These are phyloP conservation scores for Akabosia matsudoensis DNA, from an alignment of 1,140 invertebrate genomes.

Conservation along the genomic window DNA sequence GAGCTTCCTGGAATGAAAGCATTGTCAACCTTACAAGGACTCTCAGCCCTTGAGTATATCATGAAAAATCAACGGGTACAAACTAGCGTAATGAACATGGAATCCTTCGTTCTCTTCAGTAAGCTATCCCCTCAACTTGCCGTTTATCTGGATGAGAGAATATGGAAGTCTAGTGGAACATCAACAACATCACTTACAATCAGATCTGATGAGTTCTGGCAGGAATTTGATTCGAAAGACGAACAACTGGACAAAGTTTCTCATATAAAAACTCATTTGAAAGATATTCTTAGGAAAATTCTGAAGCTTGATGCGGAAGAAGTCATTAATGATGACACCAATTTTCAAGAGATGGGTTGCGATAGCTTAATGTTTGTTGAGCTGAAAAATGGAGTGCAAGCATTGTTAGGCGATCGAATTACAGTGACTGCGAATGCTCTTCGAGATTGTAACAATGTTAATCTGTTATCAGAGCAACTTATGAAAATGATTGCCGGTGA, in stretches of 20 bases:
- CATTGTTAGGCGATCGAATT: neutral
- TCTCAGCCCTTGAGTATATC: neutral
- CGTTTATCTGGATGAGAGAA: neutral
- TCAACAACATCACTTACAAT: neutral
- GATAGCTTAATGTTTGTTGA: constrained; percentile 1
- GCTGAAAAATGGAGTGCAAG: neutral
- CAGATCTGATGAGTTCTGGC: constrained; percentile 9
- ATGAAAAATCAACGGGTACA: neutral
- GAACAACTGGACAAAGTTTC: neutral
- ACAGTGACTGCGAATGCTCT: neutral
- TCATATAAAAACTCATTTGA: neutral
- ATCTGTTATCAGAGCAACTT: neutral
- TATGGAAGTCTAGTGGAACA: neutral
- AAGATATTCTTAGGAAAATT: constrained; percentile 7
- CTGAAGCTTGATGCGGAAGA: neutral
- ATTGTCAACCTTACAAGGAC: neutral
- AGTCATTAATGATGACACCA: neutral
- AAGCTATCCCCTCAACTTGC: constrained; percentile 1
- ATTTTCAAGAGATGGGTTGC: constrained; percentile 5
- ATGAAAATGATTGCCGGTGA: neutral
- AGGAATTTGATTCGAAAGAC: neutral
- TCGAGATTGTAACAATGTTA: neutral
- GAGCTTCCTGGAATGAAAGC: constrained; percentile 6
- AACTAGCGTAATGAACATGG: constrained; percentile 2
- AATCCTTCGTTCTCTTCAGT: constrained; percentile 1